Evolutionary conservation across 2,888 invertebrate genomes (phyloP).

Genomic region (Metellina segmentata): DNA sequence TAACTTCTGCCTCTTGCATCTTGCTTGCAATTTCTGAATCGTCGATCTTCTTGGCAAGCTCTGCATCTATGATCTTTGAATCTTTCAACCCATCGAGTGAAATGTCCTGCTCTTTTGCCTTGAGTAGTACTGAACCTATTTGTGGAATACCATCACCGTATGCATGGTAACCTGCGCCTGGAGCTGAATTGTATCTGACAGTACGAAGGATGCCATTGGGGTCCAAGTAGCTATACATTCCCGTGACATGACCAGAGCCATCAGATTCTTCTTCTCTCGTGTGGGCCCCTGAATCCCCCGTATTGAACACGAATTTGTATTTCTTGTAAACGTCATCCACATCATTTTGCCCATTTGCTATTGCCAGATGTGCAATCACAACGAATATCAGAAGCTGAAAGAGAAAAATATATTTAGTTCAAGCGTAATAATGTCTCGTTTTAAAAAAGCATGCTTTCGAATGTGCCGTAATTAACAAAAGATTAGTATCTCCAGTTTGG

Average conservation of each 20-base stretch:
- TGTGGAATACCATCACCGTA: constrained; percentile 34
- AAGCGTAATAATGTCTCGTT: too few relatives aligned
- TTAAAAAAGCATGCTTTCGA: neutral
- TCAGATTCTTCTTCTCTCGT: constrained; percentile 23
- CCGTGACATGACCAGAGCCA: constrained; percentile 29
- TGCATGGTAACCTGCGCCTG: constrained; percentile 41
- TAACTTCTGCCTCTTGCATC: neutral
- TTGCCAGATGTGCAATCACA: neutral
- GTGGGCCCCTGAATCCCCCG: constrained; percentile 44
- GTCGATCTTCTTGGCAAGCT: neutral
- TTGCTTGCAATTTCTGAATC: neutral
- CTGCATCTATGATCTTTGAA: neutral
- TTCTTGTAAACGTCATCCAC: neutral
- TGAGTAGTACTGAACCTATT: neutral
- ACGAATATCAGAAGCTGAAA: neutral
- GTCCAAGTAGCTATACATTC: constrained; percentile 59
- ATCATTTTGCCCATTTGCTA: neutral
- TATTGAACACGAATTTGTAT: constrained; percentile 53
- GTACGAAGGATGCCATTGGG: constrained; percentile 52
- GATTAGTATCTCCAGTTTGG: too few relatives aligned
- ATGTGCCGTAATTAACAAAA: neutral
- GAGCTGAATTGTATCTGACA: constrained; percentile 36
- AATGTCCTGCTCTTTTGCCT: neutral
- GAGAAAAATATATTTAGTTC: neutral
- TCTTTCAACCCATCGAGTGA: neutral